These are phyloP conservation scores for Metellina segmentata DNA, from an alignment of 2,888 invertebrate species.

Conservation along the genomic window DNA sequence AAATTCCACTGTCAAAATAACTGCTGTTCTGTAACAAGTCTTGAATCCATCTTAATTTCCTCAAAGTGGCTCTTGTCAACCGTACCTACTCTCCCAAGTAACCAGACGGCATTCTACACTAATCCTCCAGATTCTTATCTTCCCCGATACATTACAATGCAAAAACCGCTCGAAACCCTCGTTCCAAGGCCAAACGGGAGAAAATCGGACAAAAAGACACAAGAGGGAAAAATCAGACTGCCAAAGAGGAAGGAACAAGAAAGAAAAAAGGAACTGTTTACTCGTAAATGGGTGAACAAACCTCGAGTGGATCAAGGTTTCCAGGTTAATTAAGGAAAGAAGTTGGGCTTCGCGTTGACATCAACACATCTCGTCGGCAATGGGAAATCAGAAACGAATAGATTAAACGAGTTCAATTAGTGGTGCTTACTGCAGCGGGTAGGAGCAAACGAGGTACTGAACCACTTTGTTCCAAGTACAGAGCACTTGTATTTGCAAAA, in stretches of 20 bases:
- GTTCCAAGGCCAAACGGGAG: background rate
- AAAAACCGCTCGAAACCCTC: background rate
- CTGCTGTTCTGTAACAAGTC: too few species aligned
- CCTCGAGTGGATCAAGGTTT: conserved; percentile 71
- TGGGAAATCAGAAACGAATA: background rate
- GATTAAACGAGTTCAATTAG: background rate
- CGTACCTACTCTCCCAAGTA: background rate
- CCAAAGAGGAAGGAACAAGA: conserved; percentile 20
- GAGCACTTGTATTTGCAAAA: background rate
- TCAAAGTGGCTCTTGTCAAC: background rate
- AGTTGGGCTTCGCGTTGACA: conserved; percentile 14
- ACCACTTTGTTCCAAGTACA: background rate
- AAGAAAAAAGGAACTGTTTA: conserved; percentile 32
- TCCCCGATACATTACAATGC: background rate
- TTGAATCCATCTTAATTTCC: background rate
- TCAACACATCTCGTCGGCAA: background rate
- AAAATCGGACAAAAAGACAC: conserved; percentile 4
- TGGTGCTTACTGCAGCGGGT: background rate
- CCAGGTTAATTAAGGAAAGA: conserved; percentile 63
- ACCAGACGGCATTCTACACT: background rate
- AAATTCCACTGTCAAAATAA: too few species aligned
- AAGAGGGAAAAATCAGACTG: background rate
- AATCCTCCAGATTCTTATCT: conserved; percentile 22
- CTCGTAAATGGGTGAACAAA: conserved; percentile 67
- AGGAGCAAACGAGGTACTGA: background rate